Conservation (phyloP, 2,888 invertebrate genomes). For the Sialis lutaria region DNA sequence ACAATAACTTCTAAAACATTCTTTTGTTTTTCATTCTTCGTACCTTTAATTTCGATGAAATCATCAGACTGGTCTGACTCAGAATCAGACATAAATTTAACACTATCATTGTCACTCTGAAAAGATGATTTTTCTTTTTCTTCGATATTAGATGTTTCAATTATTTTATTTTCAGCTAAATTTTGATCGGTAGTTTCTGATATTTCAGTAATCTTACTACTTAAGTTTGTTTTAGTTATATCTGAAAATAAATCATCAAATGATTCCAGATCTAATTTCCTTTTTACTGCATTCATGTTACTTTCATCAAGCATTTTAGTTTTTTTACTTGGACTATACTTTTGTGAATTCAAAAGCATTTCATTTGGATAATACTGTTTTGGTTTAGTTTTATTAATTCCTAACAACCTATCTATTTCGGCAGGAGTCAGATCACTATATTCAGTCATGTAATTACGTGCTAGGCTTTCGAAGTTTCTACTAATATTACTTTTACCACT, state of each 20-base stretch:
- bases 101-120: too few species aligned
- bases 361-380: conserved; percentile 5
- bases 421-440: conserved; percentile 56
- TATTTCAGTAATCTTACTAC: background rate
- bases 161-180: background rate
- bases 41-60: conserved; percentile 24
- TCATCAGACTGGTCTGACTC: conserved; percentile 28
- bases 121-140: background rate
- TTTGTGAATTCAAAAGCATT: conserved; percentile 5
- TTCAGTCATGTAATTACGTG: conserved; percentile 56
- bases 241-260: background rate
- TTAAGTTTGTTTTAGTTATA: background rate
- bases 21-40: conserved; percentile 7
- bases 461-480: conserved; percentile 32
- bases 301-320: background rate
- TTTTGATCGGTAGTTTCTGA: background rate
- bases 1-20: conserved; percentile 23
- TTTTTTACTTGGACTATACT: conserved; percentile 6
- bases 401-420: conserved; percentile 42
- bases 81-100: background rate
- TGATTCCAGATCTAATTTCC: background rate
- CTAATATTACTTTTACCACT: conserved; percentile 10
- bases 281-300: background rate
- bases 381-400: conserved; percentile 3
- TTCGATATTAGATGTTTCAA: background rate